Evolutionary conservation across 2,888 invertebrate genomes (phyloP).

Genomic region (Pocota personata): DNA sequence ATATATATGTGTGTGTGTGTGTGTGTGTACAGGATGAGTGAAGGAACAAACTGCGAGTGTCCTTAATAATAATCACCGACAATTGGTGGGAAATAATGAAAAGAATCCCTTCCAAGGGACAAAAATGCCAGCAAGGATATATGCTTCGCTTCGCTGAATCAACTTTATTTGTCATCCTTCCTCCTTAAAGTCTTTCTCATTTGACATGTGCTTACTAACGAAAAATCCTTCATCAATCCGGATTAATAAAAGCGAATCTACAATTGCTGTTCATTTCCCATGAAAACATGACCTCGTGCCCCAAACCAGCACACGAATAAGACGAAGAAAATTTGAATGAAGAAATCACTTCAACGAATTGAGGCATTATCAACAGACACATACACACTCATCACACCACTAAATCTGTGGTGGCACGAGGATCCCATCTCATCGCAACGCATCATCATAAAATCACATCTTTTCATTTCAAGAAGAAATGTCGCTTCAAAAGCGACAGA

Average conservation of each 20-base stretch:
- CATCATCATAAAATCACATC: conserved; percentile 57
- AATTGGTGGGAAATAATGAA: conserved; percentile 39
- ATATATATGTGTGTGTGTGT: neutral
- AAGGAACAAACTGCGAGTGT: conserved; percentile 24
- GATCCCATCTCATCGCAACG: conserved; percentile 17
- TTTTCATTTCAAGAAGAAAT: conserved; percentile 9
- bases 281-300: neutral
- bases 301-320: neutral
- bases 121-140: neutral
- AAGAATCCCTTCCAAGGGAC: neutral
- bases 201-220: conserved; percentile 32
- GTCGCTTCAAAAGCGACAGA: conserved; percentile 2
- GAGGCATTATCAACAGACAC: conserved; percentile 2
- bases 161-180: conserved; percentile 29
- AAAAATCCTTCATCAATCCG: conserved; percentile 64
- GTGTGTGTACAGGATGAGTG: neutral
- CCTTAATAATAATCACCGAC: conserved; percentile 44
- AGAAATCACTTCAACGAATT: conserved; percentile 36
- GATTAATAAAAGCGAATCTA: conserved; percentile 39
- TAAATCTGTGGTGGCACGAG: conserved; percentile 1
- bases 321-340: conserved; percentile 5
- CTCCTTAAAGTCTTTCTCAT: conserved; percentile 6
- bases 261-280: conserved; percentile 35
- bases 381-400: neutral
- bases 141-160: neutral